A percentile compares a stretch with the other conserved stretches of the same genome.
These are phyloP conservation scores for Apotomis capreana DNA, from an alignment of 2,888 invertebrate genomes.

Conservation along the genomic window DNA sequence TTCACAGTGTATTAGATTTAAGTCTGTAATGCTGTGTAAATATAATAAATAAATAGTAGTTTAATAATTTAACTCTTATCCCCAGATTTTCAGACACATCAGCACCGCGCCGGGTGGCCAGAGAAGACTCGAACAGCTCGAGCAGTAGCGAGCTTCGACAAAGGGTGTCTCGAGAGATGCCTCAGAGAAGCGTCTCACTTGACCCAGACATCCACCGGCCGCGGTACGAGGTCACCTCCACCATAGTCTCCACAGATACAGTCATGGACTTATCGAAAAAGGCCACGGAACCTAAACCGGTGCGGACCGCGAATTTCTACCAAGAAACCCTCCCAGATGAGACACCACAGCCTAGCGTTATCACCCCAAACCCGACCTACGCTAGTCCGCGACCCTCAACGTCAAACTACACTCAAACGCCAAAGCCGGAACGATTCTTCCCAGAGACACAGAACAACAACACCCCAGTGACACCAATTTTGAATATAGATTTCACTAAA, in stretches of 20 bases:
- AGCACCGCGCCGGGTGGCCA: constrained; percentile 60
- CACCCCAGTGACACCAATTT: constrained; percentile 59
- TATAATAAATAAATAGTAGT: too few species aligned
- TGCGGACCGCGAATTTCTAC: constrained; percentile 73
- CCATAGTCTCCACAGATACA: constrained; percentile 52
- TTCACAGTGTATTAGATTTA: too few species aligned
- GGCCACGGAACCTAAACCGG: constrained; percentile 54
- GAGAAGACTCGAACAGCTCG: constrained; percentile 71
- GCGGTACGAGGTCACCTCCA: constrained; percentile 59
- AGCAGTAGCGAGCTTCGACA: constrained; percentile 49
- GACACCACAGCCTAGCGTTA: constrained; percentile 67
- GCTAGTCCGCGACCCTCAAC: constrained; percentile 75
- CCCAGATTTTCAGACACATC: constrained; percentile 67
- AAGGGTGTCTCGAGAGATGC: constrained; percentile 51
- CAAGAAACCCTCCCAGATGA: constrained; percentile 72
- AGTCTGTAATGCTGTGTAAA: too few species aligned
- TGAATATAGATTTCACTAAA: constrained; percentile 77
- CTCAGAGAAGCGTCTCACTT: constrained; percentile 54
- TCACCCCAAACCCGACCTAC: constrained; percentile 71
- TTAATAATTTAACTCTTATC: neutral
- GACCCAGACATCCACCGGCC: constrained; percentile 57
- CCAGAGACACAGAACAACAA: constrained; percentile 50
- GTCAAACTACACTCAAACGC: constrained; percentile 63
- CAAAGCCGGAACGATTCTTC: constrained; percentile 52
- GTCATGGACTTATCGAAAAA: constrained; percentile 72